Evolutionary conservation across 2,888 invertebrate genomes (phyloP).

Genomic region (Liopterus haemorrhoidalis): DNA sequence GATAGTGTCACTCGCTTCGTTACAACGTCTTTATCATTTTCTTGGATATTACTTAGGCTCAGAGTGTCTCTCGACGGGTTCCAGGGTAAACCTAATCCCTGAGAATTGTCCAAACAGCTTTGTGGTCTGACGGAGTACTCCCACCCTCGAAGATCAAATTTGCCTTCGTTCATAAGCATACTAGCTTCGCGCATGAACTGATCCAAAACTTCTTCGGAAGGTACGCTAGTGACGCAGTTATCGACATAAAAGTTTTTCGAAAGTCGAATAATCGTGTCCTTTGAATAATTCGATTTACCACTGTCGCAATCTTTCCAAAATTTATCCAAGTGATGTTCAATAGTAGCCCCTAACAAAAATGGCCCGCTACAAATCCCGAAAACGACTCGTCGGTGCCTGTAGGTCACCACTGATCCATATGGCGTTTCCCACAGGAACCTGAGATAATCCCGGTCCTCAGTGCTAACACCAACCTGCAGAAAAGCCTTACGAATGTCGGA

Average conservation of each 20-base stretch:
- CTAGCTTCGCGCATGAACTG: too few species aligned
- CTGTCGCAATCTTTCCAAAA: conserved; percentile 12
- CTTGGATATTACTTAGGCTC: conserved; percentile 17
- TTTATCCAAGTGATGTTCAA: conserved; percentile 30
- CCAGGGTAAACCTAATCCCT: too few species aligned
- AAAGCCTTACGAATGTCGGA: too few species aligned
- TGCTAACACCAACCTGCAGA: too few species aligned
- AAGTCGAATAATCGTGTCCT: neutral
- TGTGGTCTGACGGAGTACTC: too few species aligned
- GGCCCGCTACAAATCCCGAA: conserved; percentile 32
- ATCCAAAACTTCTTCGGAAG: too few species aligned
- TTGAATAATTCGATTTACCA: conserved; percentile 5
- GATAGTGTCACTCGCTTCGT: conserved; percentile 14
- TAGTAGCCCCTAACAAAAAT: conserved; percentile 30
- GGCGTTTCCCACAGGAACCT: conserved; percentile 30
- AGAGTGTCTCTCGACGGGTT: too few species aligned
- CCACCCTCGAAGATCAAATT: too few species aligned
- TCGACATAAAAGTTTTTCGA: conserved; percentile 27
- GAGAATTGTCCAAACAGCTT: too few species aligned
- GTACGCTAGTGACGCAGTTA: conserved; percentile 23
- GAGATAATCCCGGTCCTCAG: too few species aligned
- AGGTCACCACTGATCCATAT: conserved; percentile 13
- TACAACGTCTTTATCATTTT: conserved; percentile 4
- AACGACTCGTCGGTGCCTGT: conserved; percentile 30
- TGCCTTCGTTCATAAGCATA: too few species aligned